These are phyloP conservation scores for Clepsis dumicolana DNA, from an alignment of 2,888 invertebrate genomes.

Conservation along the genomic window DNA sequence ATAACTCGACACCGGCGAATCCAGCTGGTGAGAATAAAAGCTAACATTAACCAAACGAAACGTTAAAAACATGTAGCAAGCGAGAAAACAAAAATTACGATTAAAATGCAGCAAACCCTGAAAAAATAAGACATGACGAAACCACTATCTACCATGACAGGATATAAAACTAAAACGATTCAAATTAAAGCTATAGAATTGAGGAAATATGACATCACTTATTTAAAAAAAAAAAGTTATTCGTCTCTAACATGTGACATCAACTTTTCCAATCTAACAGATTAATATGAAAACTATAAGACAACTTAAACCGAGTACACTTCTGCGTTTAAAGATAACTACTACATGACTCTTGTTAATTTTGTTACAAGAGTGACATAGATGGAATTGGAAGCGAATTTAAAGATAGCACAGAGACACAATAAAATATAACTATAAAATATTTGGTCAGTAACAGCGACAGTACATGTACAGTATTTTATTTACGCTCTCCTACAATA, in stretches of 20 bases:
- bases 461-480: neutral
- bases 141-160: conserved; percentile 45
- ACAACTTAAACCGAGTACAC: conserved; percentile 6
- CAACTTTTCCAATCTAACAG: neutral
- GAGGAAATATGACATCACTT: conserved; percentile 9
- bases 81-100: conserved; percentile 50
- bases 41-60: conserved; percentile 39
- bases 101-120: conserved; percentile 60
- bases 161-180: conserved; percentile 23
- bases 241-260: neutral
- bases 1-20: conserved; percentile 76
- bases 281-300: neutral
- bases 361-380: conserved; percentile 14
- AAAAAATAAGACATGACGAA: conserved; percentile 53
- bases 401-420: conserved; percentile 15
- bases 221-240: neutral
- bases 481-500: neutral
- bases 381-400: conserved; percentile 18
- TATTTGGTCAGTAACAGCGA: neutral
- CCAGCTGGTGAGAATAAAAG: conserved; percentile 65
- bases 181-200: conserved; percentile 22
- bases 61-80: conserved; percentile 49
- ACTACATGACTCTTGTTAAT: neutral
- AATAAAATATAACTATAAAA: conserved; percentile 2
- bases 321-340: conserved; percentile 8